These are phyloP conservation scores for Conops quadrifasciatus DNA, from an alignment of 2,888 invertebrate genomes.

Conservation along the genomic window DNA sequence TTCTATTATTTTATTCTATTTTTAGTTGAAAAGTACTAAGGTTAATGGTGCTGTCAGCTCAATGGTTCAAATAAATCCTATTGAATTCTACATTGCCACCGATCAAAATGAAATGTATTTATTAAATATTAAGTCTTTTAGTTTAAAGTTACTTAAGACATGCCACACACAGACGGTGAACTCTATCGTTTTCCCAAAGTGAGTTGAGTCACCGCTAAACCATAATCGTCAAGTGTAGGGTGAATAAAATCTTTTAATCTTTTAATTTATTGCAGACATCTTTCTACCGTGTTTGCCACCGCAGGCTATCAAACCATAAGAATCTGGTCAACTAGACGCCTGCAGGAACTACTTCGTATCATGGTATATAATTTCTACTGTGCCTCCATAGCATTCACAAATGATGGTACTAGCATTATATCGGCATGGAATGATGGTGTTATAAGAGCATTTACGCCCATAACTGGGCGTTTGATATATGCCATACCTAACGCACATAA, in stretches of 20 bases:
- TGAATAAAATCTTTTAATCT: background rate
- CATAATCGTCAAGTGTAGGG: background rate
- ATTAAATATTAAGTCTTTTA: constrained; percentile 75
- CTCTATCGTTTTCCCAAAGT: constrained; percentile 83
- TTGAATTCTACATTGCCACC: constrained; percentile 79
- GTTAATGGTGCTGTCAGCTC: constrained; percentile 79
- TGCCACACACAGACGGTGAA: constrained; percentile 84
- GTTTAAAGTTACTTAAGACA: constrained; percentile 76
- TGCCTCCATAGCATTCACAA: constrained; percentile 78
- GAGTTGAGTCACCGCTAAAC: constrained; percentile 62
- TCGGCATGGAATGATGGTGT: constrained; percentile 87
- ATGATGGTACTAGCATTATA: constrained; percentile 82
- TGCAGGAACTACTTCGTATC: constrained; percentile 83
- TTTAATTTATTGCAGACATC: constrained; percentile 68
- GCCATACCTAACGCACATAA: constrained; percentile 89
- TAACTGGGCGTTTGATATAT: constrained; percentile 82
- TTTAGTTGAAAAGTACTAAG: constrained; percentile 68
- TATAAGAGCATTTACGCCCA: constrained; percentile 82
- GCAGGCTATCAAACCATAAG: constrained; percentile 85
- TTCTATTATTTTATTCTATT: constrained; percentile 4
- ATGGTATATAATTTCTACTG: constrained; percentile 89
- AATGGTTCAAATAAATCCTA: constrained; percentile 70
- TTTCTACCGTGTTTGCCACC: constrained; percentile 87
- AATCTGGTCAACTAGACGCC: constrained; percentile 81
- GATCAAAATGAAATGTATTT: constrained; percentile 82